Percentiles rank a stretch among this genome's conserved stretches.
Evolutionary conservation across 2,797 vertebrate genomes (phyloP).

Genomic region (Triplophysa yarkandensis): DNA sequence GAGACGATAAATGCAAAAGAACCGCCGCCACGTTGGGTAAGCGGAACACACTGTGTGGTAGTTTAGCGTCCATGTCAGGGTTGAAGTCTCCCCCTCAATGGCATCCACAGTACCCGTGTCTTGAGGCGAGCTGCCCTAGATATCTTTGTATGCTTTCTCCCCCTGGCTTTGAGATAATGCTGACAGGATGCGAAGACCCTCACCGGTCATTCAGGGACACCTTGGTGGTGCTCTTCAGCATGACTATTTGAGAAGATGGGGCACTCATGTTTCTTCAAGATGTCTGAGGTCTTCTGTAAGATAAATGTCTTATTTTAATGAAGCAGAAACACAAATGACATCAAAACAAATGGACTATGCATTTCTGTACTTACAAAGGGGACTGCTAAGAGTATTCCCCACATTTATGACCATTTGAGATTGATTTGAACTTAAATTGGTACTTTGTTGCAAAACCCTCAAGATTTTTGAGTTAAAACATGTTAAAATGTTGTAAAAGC

Average conservation of each 20-base stretch:
- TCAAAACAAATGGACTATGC: no score
- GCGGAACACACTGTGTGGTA: constrained; percentile 66
- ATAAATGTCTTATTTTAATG: background rate
- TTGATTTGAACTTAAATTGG: no score
- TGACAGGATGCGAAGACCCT: constrained; percentile 84
- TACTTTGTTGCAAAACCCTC: no score
- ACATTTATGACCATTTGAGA: no score
- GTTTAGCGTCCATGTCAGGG: constrained; percentile 65
- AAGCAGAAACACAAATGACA: background rate
- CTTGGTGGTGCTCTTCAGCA: constrained; percentile 99
- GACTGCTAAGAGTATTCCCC: no score
- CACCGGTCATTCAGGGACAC: constrained; percentile 99
- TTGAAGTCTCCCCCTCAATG: constrained; percentile 64
- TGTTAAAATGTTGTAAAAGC: no score
- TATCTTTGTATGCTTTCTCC: constrained; percentile 58
- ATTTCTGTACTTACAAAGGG: no score
- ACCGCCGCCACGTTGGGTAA: constrained; percentile 57
- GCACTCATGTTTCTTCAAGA: constrained; percentile 83
- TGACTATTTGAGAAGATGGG: constrained; percentile 93
- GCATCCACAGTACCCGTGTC: constrained; percentile 63
- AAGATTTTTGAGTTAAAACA: no score
- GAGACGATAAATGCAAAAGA: background rate
- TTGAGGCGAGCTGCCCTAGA: constrained; percentile 66
- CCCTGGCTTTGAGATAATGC: constrained; percentile 68
- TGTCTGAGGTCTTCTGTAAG: constrained; percentile 60